Base-by-base conservation (phyloP, 1,140 invertebrate genomes). In the Dendroctonus valens region DNA sequence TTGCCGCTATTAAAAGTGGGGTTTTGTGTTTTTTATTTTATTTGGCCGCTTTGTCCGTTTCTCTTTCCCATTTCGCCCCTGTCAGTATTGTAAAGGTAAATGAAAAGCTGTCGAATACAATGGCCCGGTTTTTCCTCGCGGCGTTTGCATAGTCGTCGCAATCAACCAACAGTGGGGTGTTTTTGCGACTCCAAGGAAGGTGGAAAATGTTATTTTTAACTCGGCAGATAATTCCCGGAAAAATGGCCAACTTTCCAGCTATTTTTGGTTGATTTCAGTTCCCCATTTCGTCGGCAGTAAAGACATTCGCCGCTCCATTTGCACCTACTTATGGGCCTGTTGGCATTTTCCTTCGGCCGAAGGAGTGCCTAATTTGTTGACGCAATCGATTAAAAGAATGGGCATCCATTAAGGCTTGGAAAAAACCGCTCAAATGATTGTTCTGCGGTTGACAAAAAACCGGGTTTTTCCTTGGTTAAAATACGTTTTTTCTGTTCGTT, bases 61-160 rank as follows among this genome's bases (percentile, higher is more conserved):
- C 37, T 52, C 50, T 14, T 52, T 52, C 37, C 50, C 15, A 52
- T 52, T 52, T 52, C 9, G n/a, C 26, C 26, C 15, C 9, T 26
- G 50, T 14, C 14, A 52, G 50, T 52, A 52, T 52, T 52, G 50
- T 52, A 52, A 52, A 52, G 50, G 46, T 48, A 48, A 48, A 48
- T 48, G 46, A 26, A 48, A 48, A 48, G 50, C 50, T 52, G 50
- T 26, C 15, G 50, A 52, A 52, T 26, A 52, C 50, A 52, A 52
- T 52, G 50, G 50, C 15, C 9, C 50, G 50, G 50, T 52, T 52
- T 52, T 52, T 15, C 50, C 50, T 14, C 14, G 12, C 5, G 38
- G 50, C 44, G 50, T 52, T 52, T 52, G 38, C 50, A 52, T 26
- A 26, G 26, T 52, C 37, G 38, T 5, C 50, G 15, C 9, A 52